Evolutionary conservation across 2,888 invertebrate genomes (phyloP), one percentile per base, ranked within the genome.

Genomic region (Euplexia lucipara): DNA sequence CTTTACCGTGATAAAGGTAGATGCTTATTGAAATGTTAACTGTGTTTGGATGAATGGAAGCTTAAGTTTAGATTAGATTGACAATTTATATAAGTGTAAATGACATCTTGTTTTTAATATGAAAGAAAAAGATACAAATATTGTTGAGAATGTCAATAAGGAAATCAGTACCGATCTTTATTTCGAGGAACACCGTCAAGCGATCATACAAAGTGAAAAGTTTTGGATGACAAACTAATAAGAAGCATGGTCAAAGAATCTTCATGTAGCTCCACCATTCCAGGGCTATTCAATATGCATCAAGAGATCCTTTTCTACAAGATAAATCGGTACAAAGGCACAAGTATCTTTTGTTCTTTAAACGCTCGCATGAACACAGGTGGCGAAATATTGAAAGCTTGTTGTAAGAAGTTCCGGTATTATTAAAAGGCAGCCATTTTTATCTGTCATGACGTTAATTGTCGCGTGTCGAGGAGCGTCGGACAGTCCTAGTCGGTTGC

Each of bases 381-480:
- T 58, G 26, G 37, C 7, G 35, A 39, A 45, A 47, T 59, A 71
- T 77, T 35, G 44, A 58, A 54, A 45, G 44, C 63, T 42, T 22
- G 26, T 32, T 61, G 49, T 60, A 71, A 58, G 26, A 30, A 75
- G 16, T 37, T 49, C n/a, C 57, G 22, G 41, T 26, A 54, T 59
- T 53, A 58, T 32, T 68, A 58, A 59, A 64, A 44, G 20, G 47
- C 41, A 39, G 44, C 56, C 59, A 57, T 57, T 71, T 69, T 73
- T 48, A 78, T 59, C 16, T 56, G 39, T 12, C 42, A 42, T 42
- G 37, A 32, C 64, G 39, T 56, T 64, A 32, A 53, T 37, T 34
- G 39, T 73, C 37, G 51, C 44, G 41, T 77, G 44, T 56, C n/a
- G n/a, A n/a, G 30, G 22, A 30, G 39, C n/a, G 20, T 32, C 44